phyloP scores from a whole-genome alignment of 2,797 vertebrate species.

The Micromesistius poutassou region DNA sequence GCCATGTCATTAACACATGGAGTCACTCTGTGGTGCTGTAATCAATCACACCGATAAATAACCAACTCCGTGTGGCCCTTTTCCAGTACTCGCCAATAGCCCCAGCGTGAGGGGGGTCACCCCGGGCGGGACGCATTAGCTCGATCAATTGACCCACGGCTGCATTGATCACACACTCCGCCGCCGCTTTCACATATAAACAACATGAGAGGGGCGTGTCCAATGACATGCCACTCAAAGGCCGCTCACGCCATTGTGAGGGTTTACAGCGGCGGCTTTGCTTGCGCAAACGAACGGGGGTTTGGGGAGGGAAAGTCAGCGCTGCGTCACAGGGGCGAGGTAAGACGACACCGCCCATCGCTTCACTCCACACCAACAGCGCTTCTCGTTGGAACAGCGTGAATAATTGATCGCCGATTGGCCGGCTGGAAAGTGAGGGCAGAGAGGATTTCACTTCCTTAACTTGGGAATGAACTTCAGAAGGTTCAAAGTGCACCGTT shows the following conservation, averaged over 20 bases:
- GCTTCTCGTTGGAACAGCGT: slow-evolving; percentile 40
- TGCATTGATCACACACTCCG: not conserved
- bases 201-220: not conserved
- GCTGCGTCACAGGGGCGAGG: slow-evolving; percentile 26
- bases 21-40: slow-evolving; percentile 14
- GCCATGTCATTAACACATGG: slow-evolving; percentile 37
- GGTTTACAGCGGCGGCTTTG: not conserved
- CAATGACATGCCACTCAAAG: not conserved
- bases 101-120: not conserved
- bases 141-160: not conserved
- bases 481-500: slow-evolving; percentile 47
- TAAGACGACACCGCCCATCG: slow-evolving; percentile 34
- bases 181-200: not conserved
- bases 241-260: not conserved
- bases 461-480: slow-evolving; percentile 36
- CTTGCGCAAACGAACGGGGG: not conserved
- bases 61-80: slow-evolving; percentile 20
- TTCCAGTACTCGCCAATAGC: slow-evolving; percentile 5
- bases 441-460: slow-evolving; percentile 47
- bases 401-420: slow-evolving; percentile 60
- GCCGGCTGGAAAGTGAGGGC: slow-evolving; percentile 31
- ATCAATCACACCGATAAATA: slow-evolving; percentile 39
- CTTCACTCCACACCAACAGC: slow-evolving; percentile 18
- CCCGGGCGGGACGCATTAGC: not conserved
- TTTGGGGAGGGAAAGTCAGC: not conserved